Conservation (phyloP, 2,113 vertebrate species). For the Chionis minor region DNA sequence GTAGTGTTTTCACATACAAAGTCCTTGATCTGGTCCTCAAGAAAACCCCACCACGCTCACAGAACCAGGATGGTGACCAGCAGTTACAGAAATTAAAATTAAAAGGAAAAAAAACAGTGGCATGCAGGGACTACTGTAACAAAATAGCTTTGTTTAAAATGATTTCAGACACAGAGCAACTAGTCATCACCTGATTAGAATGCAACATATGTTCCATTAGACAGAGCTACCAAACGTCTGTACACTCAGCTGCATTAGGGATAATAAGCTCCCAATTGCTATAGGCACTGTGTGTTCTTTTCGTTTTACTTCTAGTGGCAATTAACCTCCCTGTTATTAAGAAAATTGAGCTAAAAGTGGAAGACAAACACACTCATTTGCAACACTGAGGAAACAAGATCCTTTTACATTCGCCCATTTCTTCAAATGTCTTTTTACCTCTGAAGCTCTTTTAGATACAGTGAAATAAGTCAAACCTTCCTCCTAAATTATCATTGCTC, state of each 20-base stretch:
- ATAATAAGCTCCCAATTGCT: slow-evolving; percentile 49
- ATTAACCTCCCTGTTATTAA: slow-evolving; percentile 60
- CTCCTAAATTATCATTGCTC: background rate
- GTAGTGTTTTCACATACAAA: background rate
- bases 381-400: background rate
- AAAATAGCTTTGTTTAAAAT: background rate
- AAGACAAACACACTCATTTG: slow-evolving; percentile 33
- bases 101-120: rapidly evolving
- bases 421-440: background rate
- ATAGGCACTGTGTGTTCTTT: slow-evolving; percentile 39
- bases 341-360: slow-evolving; percentile 21
- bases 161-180: background rate
- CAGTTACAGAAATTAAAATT: background rate
- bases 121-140: background rate
- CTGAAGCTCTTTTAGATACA: background rate
- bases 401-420: background rate
- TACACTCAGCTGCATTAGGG: slow-evolving; percentile 36
- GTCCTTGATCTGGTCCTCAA: background rate
- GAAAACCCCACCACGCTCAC: background rate
- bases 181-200: slow-evolving; percentile 46
- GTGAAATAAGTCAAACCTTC: background rate
- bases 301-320: slow-evolving; percentile 3
- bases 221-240: slow-evolving; percentile 15
- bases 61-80: background rate
- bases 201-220: slow-evolving; percentile 37